phyloP scores from a whole-genome alignment of 2,797 vertebrate genomes.

The Semotilus atromaculatus region DNA sequence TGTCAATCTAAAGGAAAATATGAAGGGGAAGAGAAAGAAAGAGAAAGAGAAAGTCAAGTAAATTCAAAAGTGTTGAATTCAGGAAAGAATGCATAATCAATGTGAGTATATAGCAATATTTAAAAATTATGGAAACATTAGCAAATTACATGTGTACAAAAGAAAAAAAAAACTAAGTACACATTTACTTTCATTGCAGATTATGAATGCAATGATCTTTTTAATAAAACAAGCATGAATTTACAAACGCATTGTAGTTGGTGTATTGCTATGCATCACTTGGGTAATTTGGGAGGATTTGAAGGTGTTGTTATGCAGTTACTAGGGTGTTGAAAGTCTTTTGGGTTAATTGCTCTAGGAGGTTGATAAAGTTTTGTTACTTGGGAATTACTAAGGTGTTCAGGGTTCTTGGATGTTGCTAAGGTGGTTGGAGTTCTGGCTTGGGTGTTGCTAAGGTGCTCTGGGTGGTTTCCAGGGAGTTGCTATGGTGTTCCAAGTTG shows the following conservation, averaged over 20 bases:
- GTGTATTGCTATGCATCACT: background rate
- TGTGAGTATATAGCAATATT: background rate
- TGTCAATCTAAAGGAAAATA: slow-evolving; percentile 52
- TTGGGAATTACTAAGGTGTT: background rate
- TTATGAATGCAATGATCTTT: background rate
- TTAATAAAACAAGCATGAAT: background rate
- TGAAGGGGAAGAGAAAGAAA: background rate
- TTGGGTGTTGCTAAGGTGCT: background rate
- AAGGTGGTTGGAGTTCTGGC: no score
- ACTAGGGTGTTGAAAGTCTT: background rate
- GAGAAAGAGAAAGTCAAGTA: background rate
- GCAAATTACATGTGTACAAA: background rate
- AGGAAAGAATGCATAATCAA: background rate
- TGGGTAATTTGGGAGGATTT: background rate
- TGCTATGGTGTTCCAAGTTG: background rate
- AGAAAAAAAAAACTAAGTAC: background rate
- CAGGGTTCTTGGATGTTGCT: no score
- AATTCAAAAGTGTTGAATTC: background rate
- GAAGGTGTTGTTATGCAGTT: background rate
- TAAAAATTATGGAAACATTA: background rate
- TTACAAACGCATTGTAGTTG: background rate
- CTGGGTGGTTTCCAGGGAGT: background rate
- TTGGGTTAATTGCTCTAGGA: background rate
- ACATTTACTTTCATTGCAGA: background rate
- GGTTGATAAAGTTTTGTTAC: no score